phyloP scores from a whole-genome alignment of 2,797 vertebrate genomes.

The Orestias chungarensis region DNA sequence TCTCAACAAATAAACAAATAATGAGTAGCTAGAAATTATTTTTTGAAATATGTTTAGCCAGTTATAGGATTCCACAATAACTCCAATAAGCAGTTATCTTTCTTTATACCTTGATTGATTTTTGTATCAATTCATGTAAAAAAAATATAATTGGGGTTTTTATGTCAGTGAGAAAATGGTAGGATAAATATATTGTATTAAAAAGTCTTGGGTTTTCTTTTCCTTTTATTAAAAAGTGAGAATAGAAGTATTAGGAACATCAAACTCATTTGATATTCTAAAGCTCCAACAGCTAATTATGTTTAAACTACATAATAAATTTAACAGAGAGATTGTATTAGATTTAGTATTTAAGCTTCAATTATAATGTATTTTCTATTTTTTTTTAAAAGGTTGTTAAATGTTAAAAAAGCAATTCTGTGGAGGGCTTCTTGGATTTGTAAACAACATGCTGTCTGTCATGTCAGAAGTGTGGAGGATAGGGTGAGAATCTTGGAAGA shows the following conservation, averaged over 20 bases:
- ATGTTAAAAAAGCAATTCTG: conserved; percentile 9
- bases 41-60: too few species aligned
- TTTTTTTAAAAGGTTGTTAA: conserved; percentile 27
- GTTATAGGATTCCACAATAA: too few species aligned
- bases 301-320: background rate
- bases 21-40: background rate
- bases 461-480: conserved; percentile 52
- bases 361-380: conserved; percentile 3
- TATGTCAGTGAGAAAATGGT: too few species aligned
- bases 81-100: too few species aligned
- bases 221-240: too few species aligned
- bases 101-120: too few species aligned
- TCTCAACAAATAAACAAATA: background rate
- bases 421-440: conserved; percentile 38
- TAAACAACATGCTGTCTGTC: conserved; percentile 51
- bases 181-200: too few species aligned
- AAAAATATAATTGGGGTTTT: too few species aligned
- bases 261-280: background rate
- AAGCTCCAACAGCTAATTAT: background rate
- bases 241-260: background rate
- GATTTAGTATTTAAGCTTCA: background rate
- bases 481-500: conserved; percentile 44
- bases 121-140: too few species aligned
- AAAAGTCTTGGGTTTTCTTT: too few species aligned
- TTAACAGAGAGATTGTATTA: background rate